Conservation (phyloP, 1,140 invertebrate genomes). For the Caenorhabditis tropicalis region DNA sequence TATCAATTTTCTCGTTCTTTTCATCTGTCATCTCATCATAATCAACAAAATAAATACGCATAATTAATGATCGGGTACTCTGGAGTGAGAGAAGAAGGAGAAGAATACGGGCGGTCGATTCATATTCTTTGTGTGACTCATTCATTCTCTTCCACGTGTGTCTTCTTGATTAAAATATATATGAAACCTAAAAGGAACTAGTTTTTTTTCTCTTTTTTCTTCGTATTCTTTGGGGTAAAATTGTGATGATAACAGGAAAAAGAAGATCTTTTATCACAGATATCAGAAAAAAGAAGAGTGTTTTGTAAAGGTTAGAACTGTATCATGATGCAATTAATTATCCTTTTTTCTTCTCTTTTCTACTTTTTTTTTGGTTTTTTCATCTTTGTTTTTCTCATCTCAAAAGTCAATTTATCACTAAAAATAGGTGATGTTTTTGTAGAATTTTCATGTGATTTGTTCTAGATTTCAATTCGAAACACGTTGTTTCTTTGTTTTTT, state of each 20-base stretch:
- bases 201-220: background rate
- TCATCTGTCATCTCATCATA: background rate
- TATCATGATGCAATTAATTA: background rate
- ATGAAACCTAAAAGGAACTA: background rate
- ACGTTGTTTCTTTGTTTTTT: background rate
- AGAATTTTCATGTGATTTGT: background rate
- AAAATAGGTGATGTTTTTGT: background rate
- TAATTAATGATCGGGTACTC: background rate
- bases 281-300: background rate
- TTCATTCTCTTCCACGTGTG: background rate
- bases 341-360: too few species aligned
- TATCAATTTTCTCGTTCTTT: background rate
- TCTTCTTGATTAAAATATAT: background rate
- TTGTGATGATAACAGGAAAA: background rate
- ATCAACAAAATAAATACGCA: background rate
- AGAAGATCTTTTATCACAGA: background rate
- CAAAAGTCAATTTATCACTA: background rate
- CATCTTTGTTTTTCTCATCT: slow-evolving; percentile 12
- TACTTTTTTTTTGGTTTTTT: background rate
- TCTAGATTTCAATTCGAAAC: background rate
- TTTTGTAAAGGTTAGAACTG: background rate
- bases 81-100: background rate
- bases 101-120: background rate
- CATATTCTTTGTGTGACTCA: background rate
- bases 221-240: background rate